Evolutionary conservation across 1,140 invertebrate genomes (phyloP).

Genomic region (Planococcus citri): DNA sequence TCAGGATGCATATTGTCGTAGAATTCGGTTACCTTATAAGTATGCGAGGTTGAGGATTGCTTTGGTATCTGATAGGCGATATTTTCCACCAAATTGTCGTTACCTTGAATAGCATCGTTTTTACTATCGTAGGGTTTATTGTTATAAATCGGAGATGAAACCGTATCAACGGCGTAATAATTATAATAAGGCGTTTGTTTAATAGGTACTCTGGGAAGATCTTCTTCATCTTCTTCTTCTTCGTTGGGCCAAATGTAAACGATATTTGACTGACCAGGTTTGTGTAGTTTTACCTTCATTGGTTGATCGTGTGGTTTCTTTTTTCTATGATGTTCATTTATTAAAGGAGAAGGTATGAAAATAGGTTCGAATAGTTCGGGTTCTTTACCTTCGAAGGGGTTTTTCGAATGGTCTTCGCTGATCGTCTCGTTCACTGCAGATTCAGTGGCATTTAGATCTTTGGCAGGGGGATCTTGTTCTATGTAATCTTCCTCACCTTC

Average conservation of each 20-base stretch:
- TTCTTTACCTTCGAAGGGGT: constrained; percentile 33
- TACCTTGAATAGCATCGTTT: background rate
- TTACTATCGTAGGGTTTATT: too few species aligned
- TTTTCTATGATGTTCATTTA: constrained; percentile 32
- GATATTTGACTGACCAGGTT: background rate
- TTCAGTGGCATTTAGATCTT: constrained; percentile 22
- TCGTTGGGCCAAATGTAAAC: constrained; percentile 3
- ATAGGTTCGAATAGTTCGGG: constrained; percentile 55
- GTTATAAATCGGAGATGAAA: background rate
- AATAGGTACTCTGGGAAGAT: background rate
- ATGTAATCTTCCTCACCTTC: constrained; percentile 34
- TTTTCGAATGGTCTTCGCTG: constrained; percentile 34
- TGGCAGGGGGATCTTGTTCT: constrained; percentile 34
- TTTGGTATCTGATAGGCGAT: background rate
- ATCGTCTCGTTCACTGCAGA: constrained; percentile 15
- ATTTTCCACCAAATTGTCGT: background rate
- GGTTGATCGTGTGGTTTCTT: constrained; percentile 27
- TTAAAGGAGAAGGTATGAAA: constrained; percentile 53
- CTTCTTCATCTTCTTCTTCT: too few species aligned
- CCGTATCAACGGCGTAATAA: background rate
- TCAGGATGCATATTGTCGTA: background rate
- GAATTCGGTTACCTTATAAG: constrained; percentile 2
- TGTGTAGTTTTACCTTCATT: constrained; percentile 1
- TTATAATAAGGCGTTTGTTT: background rate
- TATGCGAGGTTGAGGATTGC: background rate